Percentiles rank a stretch among this genome's conserved stretches.
Evolutionary conservation across 2,888 invertebrate species (phyloP).

Genomic region (Hymenopus coronatus): DNA sequence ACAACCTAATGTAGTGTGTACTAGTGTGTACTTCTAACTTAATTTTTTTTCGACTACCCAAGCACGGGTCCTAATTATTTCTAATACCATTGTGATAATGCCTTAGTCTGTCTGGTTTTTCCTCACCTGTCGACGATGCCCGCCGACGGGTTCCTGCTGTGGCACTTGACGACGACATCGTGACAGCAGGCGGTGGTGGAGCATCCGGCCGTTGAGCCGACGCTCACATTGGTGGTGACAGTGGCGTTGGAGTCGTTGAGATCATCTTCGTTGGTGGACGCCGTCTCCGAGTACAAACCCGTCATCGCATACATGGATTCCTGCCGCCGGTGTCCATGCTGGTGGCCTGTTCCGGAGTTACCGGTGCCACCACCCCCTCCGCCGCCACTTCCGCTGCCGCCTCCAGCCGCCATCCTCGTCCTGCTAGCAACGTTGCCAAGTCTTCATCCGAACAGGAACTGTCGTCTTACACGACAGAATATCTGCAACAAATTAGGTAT

Average conservation of each 20-base stretch:
- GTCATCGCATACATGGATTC: slow-evolving; percentile 90
- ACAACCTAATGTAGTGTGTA: too few relatives aligned
- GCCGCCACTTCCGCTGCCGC: not conserved
- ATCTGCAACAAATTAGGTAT: not conserved
- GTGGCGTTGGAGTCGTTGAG: slow-evolving; percentile 23
- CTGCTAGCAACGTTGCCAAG: not conserved
- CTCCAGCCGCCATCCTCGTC: slow-evolving; percentile 4
- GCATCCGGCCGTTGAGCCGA: slow-evolving; percentile 42
- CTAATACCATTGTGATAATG: not conserved
- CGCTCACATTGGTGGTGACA: slow-evolving; percentile 45
- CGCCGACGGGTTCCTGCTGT: slow-evolving; percentile 77
- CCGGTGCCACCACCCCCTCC: not conserved
- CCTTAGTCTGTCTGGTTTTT: not conserved
- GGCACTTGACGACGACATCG: slow-evolving; percentile 59
- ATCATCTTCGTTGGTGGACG: slow-evolving; percentile 57
- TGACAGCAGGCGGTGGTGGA: slow-evolving; percentile 26
- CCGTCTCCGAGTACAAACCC: slow-evolving; percentile 74
- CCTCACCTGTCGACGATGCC: slow-evolving; percentile 66
- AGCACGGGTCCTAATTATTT: not conserved
- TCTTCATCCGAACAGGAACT: not conserved
- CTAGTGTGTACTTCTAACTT: too few relatives aligned
- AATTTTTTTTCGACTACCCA: not conserved
- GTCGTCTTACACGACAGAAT: not conserved
- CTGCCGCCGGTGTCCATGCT: slow-evolving; percentile 57
- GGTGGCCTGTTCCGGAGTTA: not conserved